Conservation (phyloP, 2,113 vertebrate species). For the Rhinolophus sinicus region DNA sequence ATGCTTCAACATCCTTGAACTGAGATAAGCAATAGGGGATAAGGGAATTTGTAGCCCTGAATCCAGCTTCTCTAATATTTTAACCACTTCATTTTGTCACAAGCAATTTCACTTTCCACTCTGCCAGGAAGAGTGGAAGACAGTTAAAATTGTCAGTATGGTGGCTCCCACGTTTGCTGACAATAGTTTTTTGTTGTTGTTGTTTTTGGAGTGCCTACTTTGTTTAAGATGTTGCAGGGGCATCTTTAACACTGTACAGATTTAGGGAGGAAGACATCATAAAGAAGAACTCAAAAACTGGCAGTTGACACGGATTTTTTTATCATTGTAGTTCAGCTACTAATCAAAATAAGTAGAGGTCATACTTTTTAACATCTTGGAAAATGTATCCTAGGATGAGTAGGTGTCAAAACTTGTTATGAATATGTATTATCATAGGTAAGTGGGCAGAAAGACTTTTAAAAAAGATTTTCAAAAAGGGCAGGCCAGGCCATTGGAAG, state of each 20-base stretch:
- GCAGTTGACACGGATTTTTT: not conserved
- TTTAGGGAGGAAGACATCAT: not conserved
- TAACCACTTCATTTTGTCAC: not conserved
- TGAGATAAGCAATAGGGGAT: not conserved
- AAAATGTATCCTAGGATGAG: slow-evolving; percentile 22
- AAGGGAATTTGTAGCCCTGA: not conserved
- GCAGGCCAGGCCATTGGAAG: not conserved
- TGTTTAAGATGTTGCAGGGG: not conserved
- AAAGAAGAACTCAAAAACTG: not conserved
- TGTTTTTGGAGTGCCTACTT: not conserved
- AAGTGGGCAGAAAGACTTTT: not conserved
- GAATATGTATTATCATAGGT: not conserved
- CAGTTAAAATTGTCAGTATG: not conserved
- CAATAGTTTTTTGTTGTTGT: not conserved
- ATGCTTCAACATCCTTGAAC: not conserved
- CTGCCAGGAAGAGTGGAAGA: not conserved
- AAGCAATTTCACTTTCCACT: not conserved
- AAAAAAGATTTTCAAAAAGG: not conserved
- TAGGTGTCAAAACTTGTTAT: not conserved
- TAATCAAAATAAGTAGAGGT: not conserved
- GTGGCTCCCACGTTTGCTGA: not conserved
- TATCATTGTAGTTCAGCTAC: not conserved
- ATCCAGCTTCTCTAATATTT: not conserved
- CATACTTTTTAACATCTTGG: not conserved
- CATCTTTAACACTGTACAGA: not conserved